Percentiles rank a stretch among this genome's conserved stretches.
Conservation (phyloP, 2,888 invertebrate genomes). For the Sinotaia quadrata region DNA sequence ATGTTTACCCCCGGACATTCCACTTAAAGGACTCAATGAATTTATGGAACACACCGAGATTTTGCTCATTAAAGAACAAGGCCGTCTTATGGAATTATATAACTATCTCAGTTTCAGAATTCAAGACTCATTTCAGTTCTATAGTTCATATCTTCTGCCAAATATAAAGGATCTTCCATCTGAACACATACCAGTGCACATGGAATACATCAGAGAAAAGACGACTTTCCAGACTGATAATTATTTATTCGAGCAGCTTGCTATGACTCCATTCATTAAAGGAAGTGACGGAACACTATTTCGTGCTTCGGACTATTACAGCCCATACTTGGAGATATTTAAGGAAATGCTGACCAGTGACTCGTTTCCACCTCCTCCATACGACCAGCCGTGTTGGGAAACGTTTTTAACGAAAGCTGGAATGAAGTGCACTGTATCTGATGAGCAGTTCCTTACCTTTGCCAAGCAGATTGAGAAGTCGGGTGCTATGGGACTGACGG, state of each 20-base stretch:
- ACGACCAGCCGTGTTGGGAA: slow-evolving; percentile 11
- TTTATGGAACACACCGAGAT: slow-evolving; percentile 1
- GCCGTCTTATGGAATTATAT: slow-evolving; percentile 31
- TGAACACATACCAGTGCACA: slow-evolving; percentile 15
- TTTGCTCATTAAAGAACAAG: slow-evolving; percentile 22
- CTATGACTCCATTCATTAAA: slow-evolving; percentile 38
- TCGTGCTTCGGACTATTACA: slow-evolving; percentile 47
- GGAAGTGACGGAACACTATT: slow-evolving; percentile 35
- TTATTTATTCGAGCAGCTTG: slow-evolving; percentile 23
- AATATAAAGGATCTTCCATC: slow-evolving; percentile 18
- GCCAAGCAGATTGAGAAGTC: slow-evolving; percentile 30
- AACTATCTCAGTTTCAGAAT: slow-evolving; percentile 35
- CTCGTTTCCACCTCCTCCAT: slow-evolving; percentile 42
- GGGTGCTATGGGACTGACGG: slow-evolving; percentile 20
- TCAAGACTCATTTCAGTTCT: slow-evolving; percentile 24
- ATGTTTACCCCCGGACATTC: background rate
- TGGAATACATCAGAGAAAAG: slow-evolving; percentile 21
- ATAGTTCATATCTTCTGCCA: slow-evolving; percentile 35
- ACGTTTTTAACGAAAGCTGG: slow-evolving; percentile 34
- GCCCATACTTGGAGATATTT: slow-evolving; percentile 45
- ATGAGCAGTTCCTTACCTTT: slow-evolving; percentile 34
- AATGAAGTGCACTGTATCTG: slow-evolving; percentile 31
- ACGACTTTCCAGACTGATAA: background rate
- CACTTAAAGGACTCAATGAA: slow-evolving; percentile 21
- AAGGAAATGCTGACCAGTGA: slow-evolving; percentile 41